Evolutionary conservation across 2,113 vertebrate genomes (phyloP).

Genomic region (Poeciliopsis prolifica): DNA sequence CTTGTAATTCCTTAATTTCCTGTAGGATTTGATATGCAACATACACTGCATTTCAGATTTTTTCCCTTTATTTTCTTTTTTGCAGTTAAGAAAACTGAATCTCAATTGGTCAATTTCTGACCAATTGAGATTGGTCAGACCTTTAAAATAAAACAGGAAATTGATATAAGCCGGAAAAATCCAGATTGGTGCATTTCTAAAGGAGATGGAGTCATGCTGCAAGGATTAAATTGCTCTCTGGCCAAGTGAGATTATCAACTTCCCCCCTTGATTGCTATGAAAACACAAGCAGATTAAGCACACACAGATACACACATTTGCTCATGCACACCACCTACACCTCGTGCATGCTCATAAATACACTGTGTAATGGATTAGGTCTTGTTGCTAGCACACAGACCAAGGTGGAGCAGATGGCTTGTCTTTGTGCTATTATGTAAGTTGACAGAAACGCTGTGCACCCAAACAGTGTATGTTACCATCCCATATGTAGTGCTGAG

Average conservation of each 20-base stretch:
- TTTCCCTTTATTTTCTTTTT: no score
- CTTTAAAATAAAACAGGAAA: no score
- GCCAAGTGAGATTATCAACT: conserved; percentile 64
- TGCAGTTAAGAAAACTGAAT: no score
- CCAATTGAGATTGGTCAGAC: no score
- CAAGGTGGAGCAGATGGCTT: conserved; percentile 71
- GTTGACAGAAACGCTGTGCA: conserved; percentile 41
- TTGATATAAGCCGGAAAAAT: no score
- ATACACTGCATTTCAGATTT: no score
- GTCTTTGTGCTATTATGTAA: conserved; percentile 67
- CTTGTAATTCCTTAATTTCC: no score
- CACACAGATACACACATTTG: conserved; percentile 16
- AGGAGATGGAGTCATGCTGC: conserved; percentile 44
- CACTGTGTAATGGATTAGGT: conserved; percentile 61
- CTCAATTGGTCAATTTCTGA: no score
- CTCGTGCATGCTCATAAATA: conserved; percentile 30
- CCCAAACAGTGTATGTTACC: conserved; percentile 11
- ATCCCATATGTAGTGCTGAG: neutral
- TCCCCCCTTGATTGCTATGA: conserved; percentile 58
- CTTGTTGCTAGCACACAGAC: conserved; percentile 48
- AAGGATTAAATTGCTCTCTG: conserved; percentile 69
- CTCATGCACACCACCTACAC: neutral
- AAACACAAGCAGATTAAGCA: conserved; percentile 65
- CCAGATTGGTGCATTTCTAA: neutral
- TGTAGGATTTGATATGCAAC: no score